Evolutionary conservation across 2,888 invertebrate species (phyloP).

Genomic region (Diarsia rubi): DNA sequence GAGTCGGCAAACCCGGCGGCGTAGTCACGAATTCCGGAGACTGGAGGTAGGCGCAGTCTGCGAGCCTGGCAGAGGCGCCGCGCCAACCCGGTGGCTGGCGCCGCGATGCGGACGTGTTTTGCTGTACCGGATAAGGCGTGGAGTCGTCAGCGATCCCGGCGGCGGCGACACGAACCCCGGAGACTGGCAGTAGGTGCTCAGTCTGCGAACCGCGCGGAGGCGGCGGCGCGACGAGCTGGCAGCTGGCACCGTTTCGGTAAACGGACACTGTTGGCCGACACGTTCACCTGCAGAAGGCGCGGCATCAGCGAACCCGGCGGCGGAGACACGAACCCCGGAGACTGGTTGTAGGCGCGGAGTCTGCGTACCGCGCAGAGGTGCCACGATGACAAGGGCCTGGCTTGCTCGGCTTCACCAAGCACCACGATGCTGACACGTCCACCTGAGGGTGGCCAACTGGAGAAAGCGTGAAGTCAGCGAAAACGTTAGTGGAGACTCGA

Average conservation of each 20-base stretch:
- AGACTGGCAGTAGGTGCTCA: background rate
- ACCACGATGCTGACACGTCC: background rate
- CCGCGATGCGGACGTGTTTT: too few species aligned
- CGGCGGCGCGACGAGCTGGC: background rate
- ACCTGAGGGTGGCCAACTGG: background rate
- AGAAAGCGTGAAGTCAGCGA: background rate
- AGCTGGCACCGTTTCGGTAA: background rate
- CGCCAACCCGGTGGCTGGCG: conserved; percentile 6
- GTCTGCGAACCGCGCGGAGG: background rate
- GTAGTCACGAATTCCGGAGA: background rate
- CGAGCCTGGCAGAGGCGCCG: background rate
- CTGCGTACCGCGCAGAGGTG: background rate
- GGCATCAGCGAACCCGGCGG: background rate
- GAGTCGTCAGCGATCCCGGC: background rate
- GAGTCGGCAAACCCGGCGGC: background rate
- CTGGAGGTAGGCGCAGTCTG: background rate
- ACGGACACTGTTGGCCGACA: background rate
- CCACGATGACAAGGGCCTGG: background rate
- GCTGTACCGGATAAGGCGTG: too few species aligned
- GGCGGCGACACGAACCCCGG: background rate
- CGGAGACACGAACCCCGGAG: background rate
- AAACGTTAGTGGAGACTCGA: background rate
- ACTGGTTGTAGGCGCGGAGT: background rate
- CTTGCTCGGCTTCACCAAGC: too few species aligned
- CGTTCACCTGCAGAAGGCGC: background rate